A percentile compares a stretch with the other conserved stretches of the same genome.
phyloP scores from a whole-genome alignment of 2,888 invertebrate species.

The Linhomoeus sp. region DNA sequence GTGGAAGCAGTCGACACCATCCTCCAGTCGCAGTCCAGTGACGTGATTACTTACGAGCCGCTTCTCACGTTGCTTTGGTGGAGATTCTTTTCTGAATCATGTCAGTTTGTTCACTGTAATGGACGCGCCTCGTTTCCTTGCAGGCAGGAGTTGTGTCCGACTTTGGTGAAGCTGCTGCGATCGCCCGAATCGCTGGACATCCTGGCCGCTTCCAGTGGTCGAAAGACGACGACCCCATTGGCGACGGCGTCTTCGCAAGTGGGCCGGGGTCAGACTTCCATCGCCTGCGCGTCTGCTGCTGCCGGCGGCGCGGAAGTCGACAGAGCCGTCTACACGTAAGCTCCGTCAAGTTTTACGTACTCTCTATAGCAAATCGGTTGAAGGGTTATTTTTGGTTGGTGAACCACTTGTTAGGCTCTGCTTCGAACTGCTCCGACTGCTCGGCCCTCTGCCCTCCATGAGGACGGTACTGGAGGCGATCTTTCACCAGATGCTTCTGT shows the following conservation, averaged over 20 bases:
- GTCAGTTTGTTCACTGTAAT: no score
- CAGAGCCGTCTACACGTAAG: conserved; percentile 3
- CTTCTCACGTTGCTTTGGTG: no score
- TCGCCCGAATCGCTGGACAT: conserved; percentile 41
- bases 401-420: conserved; percentile 46
- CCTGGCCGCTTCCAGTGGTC: no score
- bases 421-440: conserved; percentile 62
- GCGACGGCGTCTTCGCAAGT: conserved; percentile 39
- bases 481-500: conserved; percentile 71
- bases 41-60: no score
- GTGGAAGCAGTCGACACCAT: no score
- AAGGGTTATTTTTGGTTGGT: conserved; percentile 2
- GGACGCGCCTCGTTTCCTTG: no score
- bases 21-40: no score
- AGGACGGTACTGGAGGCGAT: conserved; percentile 75
- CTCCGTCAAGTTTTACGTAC: background rate
- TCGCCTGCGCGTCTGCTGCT: conserved; percentile 13
- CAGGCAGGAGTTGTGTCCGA: conserved; percentile 77
- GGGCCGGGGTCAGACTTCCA: conserved; percentile 39
- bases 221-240: conserved; percentile 50
- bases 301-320: conserved; percentile 49
- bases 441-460: conserved; percentile 56
- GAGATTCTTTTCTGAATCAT: no score
- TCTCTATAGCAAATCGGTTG: background rate
- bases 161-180: conserved; percentile 63